Percentiles rank a stretch among this genome's conserved stretches.
Evolutionary conservation across 2,888 invertebrate species (phyloP).

Genomic region (Eupithecia insigniata): DNA sequence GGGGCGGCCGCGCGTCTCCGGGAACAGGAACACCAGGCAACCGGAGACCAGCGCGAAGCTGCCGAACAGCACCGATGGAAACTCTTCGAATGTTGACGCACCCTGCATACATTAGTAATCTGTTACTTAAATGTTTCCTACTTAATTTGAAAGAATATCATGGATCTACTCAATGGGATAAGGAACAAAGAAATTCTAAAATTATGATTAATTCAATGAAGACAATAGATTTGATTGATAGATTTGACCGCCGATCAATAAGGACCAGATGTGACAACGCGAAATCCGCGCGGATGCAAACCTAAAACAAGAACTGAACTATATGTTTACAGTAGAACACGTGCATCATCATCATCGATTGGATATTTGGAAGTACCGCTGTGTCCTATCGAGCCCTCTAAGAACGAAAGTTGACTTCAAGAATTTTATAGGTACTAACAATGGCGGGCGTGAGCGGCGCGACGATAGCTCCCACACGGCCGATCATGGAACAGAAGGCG

Average conservation of each 20-base stretch:
- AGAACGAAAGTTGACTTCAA: not conserved
- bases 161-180: not conserved
- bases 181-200: not conserved
- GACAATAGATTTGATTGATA: not conserved
- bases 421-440: slow-evolving; percentile 61
- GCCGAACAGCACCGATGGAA: slow-evolving; percentile 83
- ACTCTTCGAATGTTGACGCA: slow-evolving; percentile 58
- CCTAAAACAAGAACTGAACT: not conserved
- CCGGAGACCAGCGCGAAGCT: slow-evolving; percentile 79
- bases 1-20: slow-evolving; percentile 82
- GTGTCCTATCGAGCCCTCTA: not conserved
- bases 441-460: slow-evolving; percentile 87
- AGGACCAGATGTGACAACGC: not conserved
- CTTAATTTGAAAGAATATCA: not conserved
- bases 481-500: slow-evolving; percentile 86
- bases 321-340: not conserved
- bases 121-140: not conserved
- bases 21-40: slow-evolving; percentile 77
- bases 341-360: not conserved
- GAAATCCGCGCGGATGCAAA: not conserved
- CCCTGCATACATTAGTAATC: slow-evolving; percentile 47
- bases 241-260: not conserved
- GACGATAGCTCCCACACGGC: slow-evolving; percentile 86
- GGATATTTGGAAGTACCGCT: not conserved
- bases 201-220: not conserved